phyloP scores from a whole-genome alignment of 2,113 vertebrate genomes.

The Eubucco bourcierii region DNA sequence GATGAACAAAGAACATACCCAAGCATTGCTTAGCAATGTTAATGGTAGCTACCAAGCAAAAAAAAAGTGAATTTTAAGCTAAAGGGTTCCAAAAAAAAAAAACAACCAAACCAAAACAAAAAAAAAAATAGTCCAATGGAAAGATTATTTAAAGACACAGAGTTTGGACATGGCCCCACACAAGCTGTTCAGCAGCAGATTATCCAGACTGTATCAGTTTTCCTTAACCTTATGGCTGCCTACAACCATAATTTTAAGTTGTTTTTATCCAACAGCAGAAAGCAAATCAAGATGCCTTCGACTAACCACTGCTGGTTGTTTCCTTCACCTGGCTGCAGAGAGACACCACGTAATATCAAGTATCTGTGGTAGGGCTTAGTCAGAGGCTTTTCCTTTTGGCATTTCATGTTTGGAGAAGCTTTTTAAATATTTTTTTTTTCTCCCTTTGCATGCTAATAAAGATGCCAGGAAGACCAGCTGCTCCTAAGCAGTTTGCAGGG shows the following conservation, averaged over 20 bases:
- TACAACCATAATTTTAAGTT: neutral
- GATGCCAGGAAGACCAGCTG: constrained; percentile 38
- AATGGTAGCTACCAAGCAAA: neutral
- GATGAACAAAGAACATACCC: constrained; percentile 4
- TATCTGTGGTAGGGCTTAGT: neutral
- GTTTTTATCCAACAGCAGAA: neutral
- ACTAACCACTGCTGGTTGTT: neutral
- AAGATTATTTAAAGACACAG: constrained; percentile 27
- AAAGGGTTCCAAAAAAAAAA: constrained; percentile 1
- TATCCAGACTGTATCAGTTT: constrained; percentile 28
- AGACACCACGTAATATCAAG: accelerated
- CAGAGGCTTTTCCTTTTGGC: neutral
- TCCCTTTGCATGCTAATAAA: constrained; percentile 29
- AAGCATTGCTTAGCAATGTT: neutral
- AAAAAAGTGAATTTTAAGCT: neutral
- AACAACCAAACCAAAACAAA: no score
- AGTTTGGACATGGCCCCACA: constrained; percentile 12
- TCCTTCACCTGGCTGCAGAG: neutral
- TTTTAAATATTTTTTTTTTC: neutral
- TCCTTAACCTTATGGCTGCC: neutral
- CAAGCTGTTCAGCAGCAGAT: constrained; percentile 24
- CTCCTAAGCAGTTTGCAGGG: constrained; percentile 19
- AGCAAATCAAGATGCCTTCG: neutral
- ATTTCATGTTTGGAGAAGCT: constrained; percentile 14
- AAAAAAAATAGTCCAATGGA: neutral